phyloP scores from a whole-genome alignment of 1,140 invertebrate species.

The Papilio helenus region DNA sequence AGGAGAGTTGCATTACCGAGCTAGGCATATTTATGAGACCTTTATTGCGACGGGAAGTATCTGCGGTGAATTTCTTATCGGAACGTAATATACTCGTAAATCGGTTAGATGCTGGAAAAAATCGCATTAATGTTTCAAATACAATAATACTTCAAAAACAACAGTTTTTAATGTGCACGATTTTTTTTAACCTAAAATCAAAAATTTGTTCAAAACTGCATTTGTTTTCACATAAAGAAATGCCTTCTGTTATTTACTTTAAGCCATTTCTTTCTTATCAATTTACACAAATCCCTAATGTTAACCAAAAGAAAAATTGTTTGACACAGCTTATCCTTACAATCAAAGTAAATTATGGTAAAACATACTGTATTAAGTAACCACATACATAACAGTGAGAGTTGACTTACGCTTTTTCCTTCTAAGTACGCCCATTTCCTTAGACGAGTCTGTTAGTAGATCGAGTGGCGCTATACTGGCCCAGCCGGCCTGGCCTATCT shows the following conservation, averaged over 20 bases:
- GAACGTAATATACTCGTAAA: not conserved
- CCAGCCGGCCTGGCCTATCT: slow-evolving; percentile 49
- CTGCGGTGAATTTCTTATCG: slow-evolving; percentile 14
- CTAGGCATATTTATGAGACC: slow-evolving; percentile 1
- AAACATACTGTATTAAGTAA: slow-evolving; percentile 30
- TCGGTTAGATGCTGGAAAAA: not conserved
- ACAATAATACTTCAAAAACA: not conserved
- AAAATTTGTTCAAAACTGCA: too few relatives aligned
- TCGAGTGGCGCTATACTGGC: slow-evolving; percentile 46
- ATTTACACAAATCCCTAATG: not conserved
- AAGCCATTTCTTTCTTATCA: too few relatives aligned
- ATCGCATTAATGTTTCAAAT: not conserved
- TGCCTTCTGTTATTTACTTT: too few relatives aligned
- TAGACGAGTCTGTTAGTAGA: slow-evolving; percentile 57
- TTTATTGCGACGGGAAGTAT: slow-evolving; percentile 17
- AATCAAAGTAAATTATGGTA: not conserved
- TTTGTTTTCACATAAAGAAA: too few relatives aligned
- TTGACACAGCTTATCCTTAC: not conserved
- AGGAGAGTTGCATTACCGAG: slow-evolving; percentile 2
- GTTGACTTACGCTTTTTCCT: slow-evolving; percentile 78
- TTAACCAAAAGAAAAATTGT: not conserved
- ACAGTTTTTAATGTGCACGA: not conserved
- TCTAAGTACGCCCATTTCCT: slow-evolving; percentile 77
- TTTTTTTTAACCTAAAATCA: too few relatives aligned
- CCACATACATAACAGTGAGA: slow-evolving; percentile 43